phyloP scores from a whole-genome alignment of 2,113 vertebrate genomes.

The Seriola rivoliana region DNA sequence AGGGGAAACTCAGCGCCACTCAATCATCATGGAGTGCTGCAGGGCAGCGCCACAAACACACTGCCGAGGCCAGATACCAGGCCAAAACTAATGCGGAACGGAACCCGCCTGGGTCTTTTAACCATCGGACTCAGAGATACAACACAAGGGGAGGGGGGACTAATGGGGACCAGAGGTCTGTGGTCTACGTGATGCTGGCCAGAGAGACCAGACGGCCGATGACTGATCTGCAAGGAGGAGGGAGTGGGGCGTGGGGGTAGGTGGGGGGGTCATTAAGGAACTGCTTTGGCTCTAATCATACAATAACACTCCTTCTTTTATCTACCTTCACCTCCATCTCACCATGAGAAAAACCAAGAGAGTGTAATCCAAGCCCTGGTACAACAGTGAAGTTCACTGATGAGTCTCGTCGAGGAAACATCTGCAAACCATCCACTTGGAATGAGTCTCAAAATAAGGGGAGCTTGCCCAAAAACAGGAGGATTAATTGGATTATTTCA shows the following conservation, averaged over 20 bases:
- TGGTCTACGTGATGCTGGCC: constrained; percentile 75
- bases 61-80: constrained; percentile 58
- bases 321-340: constrained; percentile 68
- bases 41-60: constrained; percentile 69
- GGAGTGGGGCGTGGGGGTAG: constrained; percentile 1
- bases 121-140: constrained; percentile 64
- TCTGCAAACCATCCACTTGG: constrained; percentile 75
- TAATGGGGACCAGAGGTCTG: constrained; percentile 82
- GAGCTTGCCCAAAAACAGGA: constrained; percentile 31
- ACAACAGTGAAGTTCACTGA: constrained; percentile 54
- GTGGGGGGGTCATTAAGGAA: constrained; percentile 59
- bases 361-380: constrained; percentile 41
- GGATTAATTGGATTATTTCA: constrained; percentile 65
- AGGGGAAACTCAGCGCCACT: constrained; percentile 57
- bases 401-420: constrained; percentile 60
- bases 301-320: constrained; percentile 77
- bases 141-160: constrained; percentile 41
- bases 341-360: constrained; percentile 58
- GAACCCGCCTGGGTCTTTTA: constrained; percentile 70
- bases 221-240: constrained; percentile 71
- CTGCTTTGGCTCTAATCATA: constrained; percentile 74
- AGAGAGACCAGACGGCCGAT: constrained; percentile 76
- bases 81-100: constrained; percentile 74
- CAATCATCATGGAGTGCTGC: constrained; percentile 65
- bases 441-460: constrained; percentile 46